Evolutionary conservation across 2,113 vertebrate species (phyloP), one percentile per base, ranked within the genome.

Genomic region (Sinocyclocheilus anophthalmus): DNA sequence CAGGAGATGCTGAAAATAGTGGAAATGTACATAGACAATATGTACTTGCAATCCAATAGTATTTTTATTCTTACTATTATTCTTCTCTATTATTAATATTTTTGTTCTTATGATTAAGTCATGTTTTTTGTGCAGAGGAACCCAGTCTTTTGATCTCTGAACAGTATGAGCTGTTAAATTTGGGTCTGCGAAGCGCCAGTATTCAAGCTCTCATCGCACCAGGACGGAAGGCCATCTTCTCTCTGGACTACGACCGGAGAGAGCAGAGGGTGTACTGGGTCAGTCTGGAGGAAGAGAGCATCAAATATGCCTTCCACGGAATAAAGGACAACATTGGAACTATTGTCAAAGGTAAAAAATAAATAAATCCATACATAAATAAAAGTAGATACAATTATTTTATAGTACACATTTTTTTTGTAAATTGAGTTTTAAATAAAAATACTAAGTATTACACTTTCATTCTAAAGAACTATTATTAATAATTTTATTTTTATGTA

Each of bases 251-350:
- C 87, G 94, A 97, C 88, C 93, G 93, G 90, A 79, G 85, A 88
- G 94, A 94, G 45, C 93, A 93, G 72, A 96, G 94, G 83, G 42
- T 97, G 45, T 99, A 96, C 90, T 99, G 97, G 97, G 92, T 96
- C 86, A 96, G 97, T 72, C 93, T 96, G 0, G 92, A 94, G 88
- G 95, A 96, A 45, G 93, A 97, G 87, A 98, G 96, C 89, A 96
- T 98, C 84, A 95, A 94, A 73, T 99, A 97, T 96, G 93, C 95
- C 8, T 92, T 92, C 84, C 89, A 96, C 14, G 85, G 86, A 73
- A 91, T 90, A 0, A 92, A 93, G 76, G 91, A 91, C 84, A 94
- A 92, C 22, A 91, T 88, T 88, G 96, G 96, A 48, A 96, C 94
- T 0, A 76, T 99, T 5, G 94, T 97, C 30, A 97, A 96, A 97